Evolutionary conservation across 1,140 invertebrate genomes (phyloP).

Genomic region (Bombus confusus): DNA sequence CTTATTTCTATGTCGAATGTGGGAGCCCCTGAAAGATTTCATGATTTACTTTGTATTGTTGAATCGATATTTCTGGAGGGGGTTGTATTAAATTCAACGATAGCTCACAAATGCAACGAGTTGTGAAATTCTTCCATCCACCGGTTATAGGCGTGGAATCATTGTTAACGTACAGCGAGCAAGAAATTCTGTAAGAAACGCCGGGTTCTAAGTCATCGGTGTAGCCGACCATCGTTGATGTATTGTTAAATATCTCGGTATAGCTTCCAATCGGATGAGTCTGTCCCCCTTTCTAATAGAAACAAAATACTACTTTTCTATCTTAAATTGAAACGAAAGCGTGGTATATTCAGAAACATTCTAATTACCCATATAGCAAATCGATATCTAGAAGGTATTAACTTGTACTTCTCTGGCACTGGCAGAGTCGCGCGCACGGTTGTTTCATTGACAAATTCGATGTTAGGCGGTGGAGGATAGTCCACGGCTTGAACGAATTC

Average conservation of each 20-base stretch:
- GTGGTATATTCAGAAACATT: neutral
- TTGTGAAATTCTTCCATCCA: constrained; percentile 29
- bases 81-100: neutral
- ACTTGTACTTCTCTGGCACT: constrained; percentile 19
- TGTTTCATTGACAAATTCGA: constrained; percentile 38
- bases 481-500: too few relatives aligned
- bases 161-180: neutral
- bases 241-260: neutral
- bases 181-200: neutral
- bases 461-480: neutral
- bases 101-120: constrained; percentile 36
- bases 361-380: constrained; percentile 25
- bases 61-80: neutral
- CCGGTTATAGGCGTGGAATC: neutral
- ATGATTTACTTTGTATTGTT: neutral
- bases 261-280: neutral
- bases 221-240: neutral
- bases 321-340: too few relatives aligned
- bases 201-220: constrained; percentile 15
- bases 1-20: neutral
- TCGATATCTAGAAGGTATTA: neutral
- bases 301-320: neutral
- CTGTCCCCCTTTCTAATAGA: neutral
- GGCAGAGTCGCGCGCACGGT: neutral
- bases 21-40: constrained; percentile 16